Evolutionary conservation across 2,888 invertebrate genomes (phyloP), one percentile per base, ranked within the genome.

Genomic region (Nysson spinosus): DNA sequence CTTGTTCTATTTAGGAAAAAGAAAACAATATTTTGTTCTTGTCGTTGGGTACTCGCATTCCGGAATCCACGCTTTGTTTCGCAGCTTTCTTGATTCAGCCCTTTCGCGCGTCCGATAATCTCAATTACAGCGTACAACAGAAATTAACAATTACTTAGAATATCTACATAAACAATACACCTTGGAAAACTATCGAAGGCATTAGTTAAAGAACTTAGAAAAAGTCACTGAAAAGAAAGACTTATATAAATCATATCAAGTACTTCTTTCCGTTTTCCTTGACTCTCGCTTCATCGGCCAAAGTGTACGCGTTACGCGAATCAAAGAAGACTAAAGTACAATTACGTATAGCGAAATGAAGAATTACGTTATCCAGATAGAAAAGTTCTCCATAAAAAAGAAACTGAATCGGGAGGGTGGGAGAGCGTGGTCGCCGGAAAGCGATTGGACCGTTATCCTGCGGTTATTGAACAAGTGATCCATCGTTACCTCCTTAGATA

Each of bases 401-500:
- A 35, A 35, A 14, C 4, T 11, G 22, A 37, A 37, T 6, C 28
- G 34, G 34, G 5, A 32, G 12, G 17, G 9, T 22, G n/a, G 20
- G 28, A 12, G 12, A 68, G 67, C 76, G 76, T 76, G 74, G 76
- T 58, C 56, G 54, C 73, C 76, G 75, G 73, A 75, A 67, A 56
- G 72, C 75, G 66, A 69, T 57, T 49, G 67, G 66, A 67, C 60
- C 68, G 60, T 72, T 50, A 71, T 75, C 64, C 64, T 56, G 68
- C 64, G 52, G 64, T 74, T n/a, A 69, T 57, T 70, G 65, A 77
- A 76, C 71, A 75, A 76, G 60, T 67, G 61, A 67, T 57, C 68
- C 69, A 75, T 58, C 66, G 44, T 69, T 67, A 70, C 55, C 67
- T 70, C 56, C 66, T 77, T 77, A 73, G 61, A 69, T 80, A 77